Evolutionary conservation across 2,113 vertebrate species (phyloP).

Genomic region (Passer domesticus): DNA sequence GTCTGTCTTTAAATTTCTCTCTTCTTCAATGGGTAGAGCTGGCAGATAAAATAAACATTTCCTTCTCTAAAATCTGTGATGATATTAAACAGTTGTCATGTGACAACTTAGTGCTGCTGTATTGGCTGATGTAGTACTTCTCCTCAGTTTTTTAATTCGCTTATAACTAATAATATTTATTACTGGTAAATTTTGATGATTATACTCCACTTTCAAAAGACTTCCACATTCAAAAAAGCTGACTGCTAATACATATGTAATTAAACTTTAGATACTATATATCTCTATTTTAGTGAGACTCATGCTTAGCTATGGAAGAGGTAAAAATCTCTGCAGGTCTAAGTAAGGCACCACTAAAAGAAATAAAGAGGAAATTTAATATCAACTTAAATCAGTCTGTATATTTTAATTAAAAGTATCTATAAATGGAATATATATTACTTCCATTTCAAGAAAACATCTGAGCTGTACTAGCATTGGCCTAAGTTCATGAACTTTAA

Average conservation of each 20-base stretch:
- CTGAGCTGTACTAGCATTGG: neutral
- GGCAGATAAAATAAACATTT: neutral
- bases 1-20: neutral
- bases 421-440: neutral
- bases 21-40: neutral
- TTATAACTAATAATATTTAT: neutral
- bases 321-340: neutral
- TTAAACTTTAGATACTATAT: neutral
- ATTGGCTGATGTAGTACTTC: neutral
- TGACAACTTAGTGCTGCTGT: neutral
- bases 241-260: neutral
- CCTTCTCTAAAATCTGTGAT: neutral
- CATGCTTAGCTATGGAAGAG: neutral
- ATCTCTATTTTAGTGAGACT: neutral
- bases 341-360: neutral
- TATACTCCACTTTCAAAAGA: neutral
- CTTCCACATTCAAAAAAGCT: neutral
- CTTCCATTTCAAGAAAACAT: neutral
- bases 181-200: neutral
- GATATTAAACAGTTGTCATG: neutral
- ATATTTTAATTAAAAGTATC: neutral
- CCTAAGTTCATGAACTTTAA: neutral
- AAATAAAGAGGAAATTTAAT: neutral
- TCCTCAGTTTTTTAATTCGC: neutral
- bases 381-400: neutral